Conservation (phyloP, 2,797 vertebrate species). For the Xenentodon cancila region DNA sequence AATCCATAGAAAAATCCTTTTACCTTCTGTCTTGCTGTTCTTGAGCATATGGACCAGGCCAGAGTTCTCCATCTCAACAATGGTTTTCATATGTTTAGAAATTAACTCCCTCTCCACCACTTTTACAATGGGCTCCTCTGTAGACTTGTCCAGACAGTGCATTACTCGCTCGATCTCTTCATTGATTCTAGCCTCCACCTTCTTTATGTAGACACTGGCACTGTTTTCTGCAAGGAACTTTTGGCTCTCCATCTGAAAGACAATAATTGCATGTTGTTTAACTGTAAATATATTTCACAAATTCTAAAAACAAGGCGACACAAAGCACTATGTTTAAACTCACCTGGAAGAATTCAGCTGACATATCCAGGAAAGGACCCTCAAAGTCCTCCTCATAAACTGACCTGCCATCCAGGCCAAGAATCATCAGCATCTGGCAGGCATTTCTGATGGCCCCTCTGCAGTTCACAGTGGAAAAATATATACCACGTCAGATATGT, state of each 20-base stretch:
- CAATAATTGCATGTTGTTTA: slow-evolving; percentile 2
- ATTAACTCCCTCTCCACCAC: slow-evolving; percentile 98
- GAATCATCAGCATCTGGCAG: slow-evolving; percentile 99
- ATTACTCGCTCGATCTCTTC: slow-evolving; percentile 98
- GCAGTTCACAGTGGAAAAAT: slow-evolving; percentile 33
- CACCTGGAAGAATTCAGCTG: slow-evolving; percentile 98
- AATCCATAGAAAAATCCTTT: slow-evolving; percentile 1
- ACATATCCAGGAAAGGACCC: slow-evolving; percentile 97
- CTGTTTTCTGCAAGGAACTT: slow-evolving; percentile 98
- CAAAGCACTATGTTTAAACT: slow-evolving; percentile 8
- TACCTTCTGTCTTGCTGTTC: slow-evolving; percentile 98
- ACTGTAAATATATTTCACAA: background rate
- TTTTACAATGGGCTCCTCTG: slow-evolving; percentile 96
- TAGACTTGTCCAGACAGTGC: slow-evolving; percentile 98
- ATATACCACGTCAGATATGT: background rate
- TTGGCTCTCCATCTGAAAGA: slow-evolving; percentile 95
- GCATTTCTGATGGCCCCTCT: slow-evolving; percentile 97
- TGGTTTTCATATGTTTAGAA: slow-evolving; percentile 99
- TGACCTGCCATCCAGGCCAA: slow-evolving; percentile 94
- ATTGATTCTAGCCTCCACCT: slow-evolving; percentile 97
- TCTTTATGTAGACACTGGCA: slow-evolving; percentile 98
- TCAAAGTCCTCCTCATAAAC: slow-evolving; percentile 99
- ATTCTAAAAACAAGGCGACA: background rate
- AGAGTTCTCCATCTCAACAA: slow-evolving; percentile 99
- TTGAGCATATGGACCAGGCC: slow-evolving; percentile 98